Base-by-base conservation (phyloP, 1,140 invertebrate genomes). In the Theocolax elegans region DNA sequence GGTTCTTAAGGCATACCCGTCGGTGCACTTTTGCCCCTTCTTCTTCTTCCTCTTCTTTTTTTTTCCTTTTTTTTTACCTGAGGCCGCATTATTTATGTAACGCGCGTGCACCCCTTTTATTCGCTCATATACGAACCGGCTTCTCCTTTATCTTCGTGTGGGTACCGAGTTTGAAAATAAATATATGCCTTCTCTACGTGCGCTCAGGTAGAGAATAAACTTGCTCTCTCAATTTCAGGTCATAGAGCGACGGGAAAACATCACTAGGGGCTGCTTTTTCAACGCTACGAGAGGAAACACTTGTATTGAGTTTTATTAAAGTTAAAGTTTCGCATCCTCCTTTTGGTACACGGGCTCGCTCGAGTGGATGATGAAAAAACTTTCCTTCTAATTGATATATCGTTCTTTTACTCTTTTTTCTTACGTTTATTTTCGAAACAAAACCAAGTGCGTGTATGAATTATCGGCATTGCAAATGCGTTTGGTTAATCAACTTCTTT, bases 51-150 rank as follows among this genome's bases (percentile, higher is more conserved):
- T 15, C 15, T n/a, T n/a, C n/a, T n/a, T n/a, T n/a, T n/a, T n/a
- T n/a, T n/a, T n/a, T n/a, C n/a, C n/a, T n/a, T n/a, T n/a, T 56
- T 27, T 3, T 51, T 25, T 49, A 3, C 6, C 35, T 1, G 1
- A 19, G 38, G 38, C 40, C 44, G 27, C 29, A 58, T 67, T 59
- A 67, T 67, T 59, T 59, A 59, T 51, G 48, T 64, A 53, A 51
- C 31, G 10, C 56, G 25, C 19, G 42, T 38, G 65, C 54, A 53
- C 19, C 23, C 49, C 31, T 64, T 51, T 40, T 35, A 53, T 64
- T 53, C 13, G 46, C 12, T 10, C 12, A 13, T 19, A 19, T 15
- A 56, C 27, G 21, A 65, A 9, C 27, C 12, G 23, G 58, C 29
- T 67, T 29, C n/a, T 48, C 54, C 29, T 27, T 19, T 60, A 46